These are phyloP conservation scores for Scaptomyza graminum DNA, from an alignment of 1,140 invertebrate species.

Conservation along the genomic window DNA sequence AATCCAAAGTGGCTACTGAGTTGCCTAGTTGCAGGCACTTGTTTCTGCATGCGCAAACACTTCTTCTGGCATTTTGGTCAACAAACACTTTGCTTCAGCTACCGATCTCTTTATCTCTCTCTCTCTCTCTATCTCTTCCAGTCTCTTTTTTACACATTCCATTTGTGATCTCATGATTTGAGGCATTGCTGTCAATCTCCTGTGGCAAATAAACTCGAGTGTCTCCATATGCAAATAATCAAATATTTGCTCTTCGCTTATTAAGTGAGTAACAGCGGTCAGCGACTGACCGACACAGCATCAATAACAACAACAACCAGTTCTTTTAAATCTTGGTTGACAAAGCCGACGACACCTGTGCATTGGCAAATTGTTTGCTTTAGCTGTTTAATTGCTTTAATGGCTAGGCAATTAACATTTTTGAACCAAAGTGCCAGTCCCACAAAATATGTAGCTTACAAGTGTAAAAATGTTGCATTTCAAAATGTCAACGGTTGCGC, in stretches of 20 bases:
- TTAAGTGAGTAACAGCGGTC: slow-evolving; percentile 74
- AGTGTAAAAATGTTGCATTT: slow-evolving; percentile 22
- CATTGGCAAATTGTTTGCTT: slow-evolving; percentile 64
- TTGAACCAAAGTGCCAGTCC: slow-evolving; percentile 23
- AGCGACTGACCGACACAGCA: slow-evolving; percentile 53
- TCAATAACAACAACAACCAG: slow-evolving; percentile 34
- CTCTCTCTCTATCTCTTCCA: background rate
- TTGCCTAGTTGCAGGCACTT: slow-evolving; percentile 54
- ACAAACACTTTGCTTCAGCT: slow-evolving; percentile 58
- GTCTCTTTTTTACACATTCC: background rate
- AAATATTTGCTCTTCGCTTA: slow-evolving; percentile 79
- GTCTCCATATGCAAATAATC: slow-evolving; percentile 70
- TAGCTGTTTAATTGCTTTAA: slow-evolving; percentile 79
- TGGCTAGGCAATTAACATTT: slow-evolving; percentile 76
- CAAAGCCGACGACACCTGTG: slow-evolving; percentile 37
- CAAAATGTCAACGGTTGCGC: background rate
- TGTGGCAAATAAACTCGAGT: slow-evolving; percentile 80
- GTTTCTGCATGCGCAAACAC: slow-evolving; percentile 61
- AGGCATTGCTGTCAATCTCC: slow-evolving; percentile 76
- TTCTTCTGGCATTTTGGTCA: slow-evolving; percentile 63
- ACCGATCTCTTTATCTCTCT: slow-evolving; percentile 51
- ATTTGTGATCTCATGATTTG: slow-evolving; percentile 32
- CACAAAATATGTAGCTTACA: slow-evolving; percentile 10
- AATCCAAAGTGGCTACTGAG: slow-evolving; percentile 81
- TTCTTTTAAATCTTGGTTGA: slow-evolving; percentile 24